Percentiles rank a stretch among this genome's conserved stretches.
phyloP scores from a whole-genome alignment of 35 echinoderm and acorn worm species.

The Holothuria glaberrima region DNA sequence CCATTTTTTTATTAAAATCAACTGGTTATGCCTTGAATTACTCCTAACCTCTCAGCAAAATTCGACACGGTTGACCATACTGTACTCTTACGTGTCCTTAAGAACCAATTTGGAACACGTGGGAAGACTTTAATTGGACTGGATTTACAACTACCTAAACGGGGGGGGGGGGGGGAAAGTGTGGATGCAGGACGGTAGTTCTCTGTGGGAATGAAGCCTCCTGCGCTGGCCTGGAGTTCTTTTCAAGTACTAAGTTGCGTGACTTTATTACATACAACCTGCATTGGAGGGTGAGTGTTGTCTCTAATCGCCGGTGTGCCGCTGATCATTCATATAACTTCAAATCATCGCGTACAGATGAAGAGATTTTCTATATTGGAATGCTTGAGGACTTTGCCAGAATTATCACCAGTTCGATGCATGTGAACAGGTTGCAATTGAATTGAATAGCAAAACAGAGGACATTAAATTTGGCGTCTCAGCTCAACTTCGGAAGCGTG shows the following conservation, averaged over 20 bases:
- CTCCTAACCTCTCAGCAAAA: constrained; percentile 23
- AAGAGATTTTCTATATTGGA: no score
- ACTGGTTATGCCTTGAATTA: no score
- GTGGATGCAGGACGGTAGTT: not conserved
- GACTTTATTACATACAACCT: not conserved
- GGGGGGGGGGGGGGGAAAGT: not conserved
- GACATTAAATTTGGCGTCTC: constrained; percentile 3
- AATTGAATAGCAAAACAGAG: constrained; percentile 30
- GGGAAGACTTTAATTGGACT: not conserved
- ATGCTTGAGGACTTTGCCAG: constrained; percentile 37
- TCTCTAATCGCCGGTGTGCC: not conserved
- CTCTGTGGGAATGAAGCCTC: constrained; percentile 13
- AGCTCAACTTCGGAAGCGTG: constrained; percentile 12
- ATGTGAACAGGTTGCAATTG: constrained; percentile 19
- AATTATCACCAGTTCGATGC: not conserved
- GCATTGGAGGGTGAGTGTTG: not conserved
- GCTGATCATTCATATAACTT: not conserved
- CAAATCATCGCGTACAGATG: no score
- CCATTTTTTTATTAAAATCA: no score
- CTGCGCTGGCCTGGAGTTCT: constrained; percentile 16
- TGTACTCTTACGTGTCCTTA: no score
- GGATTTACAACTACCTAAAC: constrained; percentile 34
- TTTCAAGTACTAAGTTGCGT: not conserved
- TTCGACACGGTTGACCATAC: constrained; percentile 29
- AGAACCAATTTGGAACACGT: no score